phyloP scores from a whole-genome alignment of 2,113 vertebrate species.

The Guaruba guarouba region DNA sequence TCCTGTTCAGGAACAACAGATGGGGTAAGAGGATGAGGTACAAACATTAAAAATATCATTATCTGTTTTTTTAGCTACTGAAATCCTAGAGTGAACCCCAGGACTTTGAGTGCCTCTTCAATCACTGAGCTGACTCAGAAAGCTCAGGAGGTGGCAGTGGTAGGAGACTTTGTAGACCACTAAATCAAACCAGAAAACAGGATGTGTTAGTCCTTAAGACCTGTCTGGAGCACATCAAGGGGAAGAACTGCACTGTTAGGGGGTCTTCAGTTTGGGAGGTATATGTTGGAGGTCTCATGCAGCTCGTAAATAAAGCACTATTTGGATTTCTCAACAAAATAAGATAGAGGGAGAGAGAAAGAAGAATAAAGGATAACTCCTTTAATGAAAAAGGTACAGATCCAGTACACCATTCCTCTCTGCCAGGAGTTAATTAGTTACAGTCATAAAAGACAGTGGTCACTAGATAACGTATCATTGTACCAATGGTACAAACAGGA shows the following conservation, averaged over 20 bases:
- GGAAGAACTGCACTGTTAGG: background rate
- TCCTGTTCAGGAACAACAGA: background rate
- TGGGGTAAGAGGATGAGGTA: background rate
- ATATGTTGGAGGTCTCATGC: background rate
- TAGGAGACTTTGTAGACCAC: slow-evolving; percentile 21
- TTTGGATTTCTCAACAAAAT: background rate
- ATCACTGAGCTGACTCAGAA: slow-evolving; percentile 17
- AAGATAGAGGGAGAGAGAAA: background rate
- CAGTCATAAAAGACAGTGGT: background rate
- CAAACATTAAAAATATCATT: background rate
- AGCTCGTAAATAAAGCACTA: slow-evolving; percentile 16
- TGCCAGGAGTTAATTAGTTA: background rate
- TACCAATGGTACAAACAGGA: background rate
- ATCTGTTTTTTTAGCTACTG: background rate
- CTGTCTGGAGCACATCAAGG: slow-evolving; percentile 17
- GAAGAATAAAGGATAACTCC: background rate
- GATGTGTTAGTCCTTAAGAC: background rate
- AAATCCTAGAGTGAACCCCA: background rate
- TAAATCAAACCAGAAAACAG: slow-evolving; percentile 37
- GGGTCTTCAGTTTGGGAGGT: background rate
- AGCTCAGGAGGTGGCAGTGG: background rate
- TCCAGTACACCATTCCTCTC: background rate
- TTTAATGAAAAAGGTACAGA: background rate
- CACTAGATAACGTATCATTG: background rate
- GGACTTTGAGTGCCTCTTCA: background rate